Evolutionary conservation across 2,113 vertebrate genomes (phyloP), one percentile per base, ranked within the genome.

Genomic region (Mirounga angustirostris): DNA sequence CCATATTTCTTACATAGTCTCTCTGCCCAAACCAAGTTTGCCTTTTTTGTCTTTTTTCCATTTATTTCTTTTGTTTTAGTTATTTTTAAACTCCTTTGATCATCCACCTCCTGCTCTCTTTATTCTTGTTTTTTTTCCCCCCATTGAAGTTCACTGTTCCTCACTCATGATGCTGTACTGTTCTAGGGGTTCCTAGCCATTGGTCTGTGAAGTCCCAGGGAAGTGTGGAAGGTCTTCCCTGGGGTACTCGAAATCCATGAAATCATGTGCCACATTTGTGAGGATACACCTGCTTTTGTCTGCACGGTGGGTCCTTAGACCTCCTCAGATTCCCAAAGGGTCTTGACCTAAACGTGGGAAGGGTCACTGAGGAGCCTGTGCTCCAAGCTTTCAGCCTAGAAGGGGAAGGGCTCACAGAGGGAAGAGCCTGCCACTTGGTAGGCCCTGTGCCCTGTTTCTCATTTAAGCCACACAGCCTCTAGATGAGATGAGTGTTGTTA

Each of bases 361-460:
- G 13, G 74, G n/a, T 4, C 33, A 40, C 10, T 46, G 12, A 71
- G 0, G 14, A 36, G 5, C 21, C 63, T 58, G 56, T 22, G 16
- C 30, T 56, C 7, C 56, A 12, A 4, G 50, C 24, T 43, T 89
- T 76, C 10, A 22, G 43, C 43, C 46, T 1, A 61, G 43, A 82
- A 85, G 16, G 7, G 9, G 50, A 30, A 59, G 26, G 10, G 21
- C 5, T 4, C 5, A 12, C 9, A 0, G 2, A 4, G 0, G 0
- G n/a, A n/a, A 33, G 30, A 4, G 13, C 0, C 76, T 30, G 28
- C 50, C n/a, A 0, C 63, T 82, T 33, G 65, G 80, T n/a, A 46
- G 58, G 15, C 3, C 15, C 22, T 46, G 59, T 74, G 40, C 9
- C 52, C 28, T 52, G 1, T 79, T 83, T 67, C 18, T 93, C 52